Evolutionary conservation across 2,888 invertebrate genomes (phyloP).

Genomic region (Bombylius discolor): DNA sequence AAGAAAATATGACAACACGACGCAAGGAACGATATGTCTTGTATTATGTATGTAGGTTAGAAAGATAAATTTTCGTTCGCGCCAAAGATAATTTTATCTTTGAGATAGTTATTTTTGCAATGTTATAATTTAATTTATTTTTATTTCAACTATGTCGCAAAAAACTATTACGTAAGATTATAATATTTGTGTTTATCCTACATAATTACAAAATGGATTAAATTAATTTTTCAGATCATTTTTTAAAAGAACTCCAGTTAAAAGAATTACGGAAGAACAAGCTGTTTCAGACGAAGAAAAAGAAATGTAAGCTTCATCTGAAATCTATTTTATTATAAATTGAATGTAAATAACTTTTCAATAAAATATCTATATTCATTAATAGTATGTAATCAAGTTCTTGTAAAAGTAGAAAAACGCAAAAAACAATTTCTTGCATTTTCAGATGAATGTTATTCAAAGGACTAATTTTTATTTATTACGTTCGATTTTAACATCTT

Average conservation of each 20-base stretch:
- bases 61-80: too few relatives aligned
- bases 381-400: neutral
- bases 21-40: too few relatives aligned
- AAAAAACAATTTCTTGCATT: neutral
- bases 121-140: too few relatives aligned
- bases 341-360: too few relatives aligned
- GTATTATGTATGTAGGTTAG: too few relatives aligned
- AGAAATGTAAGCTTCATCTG: slow-evolving; percentile 11
- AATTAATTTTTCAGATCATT: slow-evolving; percentile 30
- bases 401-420: neutral
- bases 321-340: too few relatives aligned
- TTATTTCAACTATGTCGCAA: slow-evolving; percentile 22
- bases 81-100: too few relatives aligned
- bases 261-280: slow-evolving; percentile 12
- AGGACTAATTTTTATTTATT: neutral
- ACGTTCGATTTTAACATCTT: neutral
- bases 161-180: slow-evolving; percentile 29
- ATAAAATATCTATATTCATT: too few relatives aligned
- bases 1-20: too few relatives aligned
- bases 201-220: slow-evolving; percentile 4
- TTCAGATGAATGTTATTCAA: neutral
- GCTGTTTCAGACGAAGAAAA: slow-evolving; percentile 9
- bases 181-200: slow-evolving; percentile 8
- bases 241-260: slow-evolving; percentile 28
- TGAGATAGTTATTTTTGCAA: too few relatives aligned